Conservation (phyloP, 2,797 vertebrate species). For the Adelosebastes latens region DNA sequence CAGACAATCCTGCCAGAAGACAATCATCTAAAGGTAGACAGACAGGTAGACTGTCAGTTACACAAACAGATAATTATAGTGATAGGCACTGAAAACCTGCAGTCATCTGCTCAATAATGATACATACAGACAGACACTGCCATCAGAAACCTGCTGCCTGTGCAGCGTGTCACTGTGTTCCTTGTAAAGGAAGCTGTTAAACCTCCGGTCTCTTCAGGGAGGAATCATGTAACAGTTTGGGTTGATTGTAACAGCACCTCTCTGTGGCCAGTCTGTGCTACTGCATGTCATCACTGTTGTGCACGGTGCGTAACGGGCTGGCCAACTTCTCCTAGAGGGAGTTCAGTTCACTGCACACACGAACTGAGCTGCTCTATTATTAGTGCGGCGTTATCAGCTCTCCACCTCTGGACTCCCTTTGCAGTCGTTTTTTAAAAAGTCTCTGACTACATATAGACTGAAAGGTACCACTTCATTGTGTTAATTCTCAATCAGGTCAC, state of each 20-base stretch:
- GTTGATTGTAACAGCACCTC: constrained; percentile 39
- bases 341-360: constrained; percentile 31
- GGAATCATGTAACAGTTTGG: constrained; percentile 14
- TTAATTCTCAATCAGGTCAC: not conserved
- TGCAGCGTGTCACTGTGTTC: constrained; percentile 48
- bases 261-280: constrained; percentile 51
- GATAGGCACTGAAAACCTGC: constrained; percentile 10
- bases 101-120: constrained; percentile 31
- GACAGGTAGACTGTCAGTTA: constrained; percentile 21
- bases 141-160: constrained; percentile 40
- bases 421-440: constrained; percentile 6
- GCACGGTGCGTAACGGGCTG: constrained; percentile 39
- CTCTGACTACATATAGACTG: constrained; percentile 1
- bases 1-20: constrained; percentile 75
- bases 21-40: constrained; percentile 57
- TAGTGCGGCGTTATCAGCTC: constrained; percentile 40
- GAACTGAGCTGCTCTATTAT: constrained; percentile 54
- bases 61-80: constrained; percentile 2
- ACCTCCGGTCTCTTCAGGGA: constrained; percentile 23
- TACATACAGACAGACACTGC: constrained; percentile 50
- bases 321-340: constrained; percentile 48
- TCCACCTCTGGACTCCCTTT: constrained; percentile 37
- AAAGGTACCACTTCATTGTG: constrained; percentile 2
- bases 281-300: constrained; percentile 49
- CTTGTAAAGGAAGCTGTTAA: constrained; percentile 51